Evolutionary conservation across 1,140 invertebrate species (phyloP), one percentile per base, ranked within the genome.

Genomic region (Aphis craccivora): DNA sequence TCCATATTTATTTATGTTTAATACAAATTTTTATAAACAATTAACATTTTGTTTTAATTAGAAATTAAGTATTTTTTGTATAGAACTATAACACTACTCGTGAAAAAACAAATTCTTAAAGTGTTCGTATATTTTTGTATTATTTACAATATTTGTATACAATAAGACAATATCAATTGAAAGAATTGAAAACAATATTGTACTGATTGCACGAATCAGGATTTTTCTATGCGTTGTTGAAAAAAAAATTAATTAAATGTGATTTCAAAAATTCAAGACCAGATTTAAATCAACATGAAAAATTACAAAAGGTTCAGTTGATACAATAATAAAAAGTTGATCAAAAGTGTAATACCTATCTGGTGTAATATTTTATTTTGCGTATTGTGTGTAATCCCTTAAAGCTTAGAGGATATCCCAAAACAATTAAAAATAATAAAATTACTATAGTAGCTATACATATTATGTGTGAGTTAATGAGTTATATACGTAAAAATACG

Each of bases 341-440:
- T 76, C 30, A n/a, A 76, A n/a, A 76, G n/a, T 18, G 30, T 76
- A 76, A 76, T 76, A 76, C n/a, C n/a, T 76, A 76, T 51, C 48
- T 51, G 18, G 60, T 67, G n/a, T n/a, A 76, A 18, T 76, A 76
- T 76, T 76, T n/a, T n/a, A 76, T 76, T 35, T 76, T 18, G 11
- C 60, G 18, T n/a, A 76, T n/a, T 76, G n/a, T n/a, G n/a, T 18
- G 30, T 76, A 76, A 76, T 76, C 30, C n/a, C 60, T 6, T 30
- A 76, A 76, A 76, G n/a, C 60, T 76, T 76, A 76, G 4, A 76
- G n/a, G 4, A 76, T 76, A 76, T 18, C 30, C 30, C 5, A 20
- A n/a, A 76, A 76, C 60, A n/a, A 67, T 35, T n/a, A 76, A n/a
- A 76, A 76, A 76, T 76, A 76, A 20, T 76, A n/a, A n/a, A 76